Percentiles rank a stretch among this genome's conserved stretches.
These are phyloP conservation scores for Eclectus roratus DNA, from an alignment of 2,113 vertebrate genomes.

Conservation along the genomic window DNA sequence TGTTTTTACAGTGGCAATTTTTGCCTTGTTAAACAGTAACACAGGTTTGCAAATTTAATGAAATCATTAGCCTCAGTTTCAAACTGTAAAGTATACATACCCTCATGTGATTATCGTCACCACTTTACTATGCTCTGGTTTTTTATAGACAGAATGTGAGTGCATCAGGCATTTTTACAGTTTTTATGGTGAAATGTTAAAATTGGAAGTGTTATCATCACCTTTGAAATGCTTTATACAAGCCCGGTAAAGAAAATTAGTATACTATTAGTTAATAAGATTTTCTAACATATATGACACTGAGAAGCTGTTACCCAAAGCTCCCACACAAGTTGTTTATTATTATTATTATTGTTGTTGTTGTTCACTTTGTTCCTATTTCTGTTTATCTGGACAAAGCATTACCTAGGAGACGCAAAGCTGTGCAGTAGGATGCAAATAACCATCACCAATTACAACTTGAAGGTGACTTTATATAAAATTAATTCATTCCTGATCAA, in stretches of 20 bases:
- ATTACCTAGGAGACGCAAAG: not conserved
- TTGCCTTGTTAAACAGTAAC: not conserved
- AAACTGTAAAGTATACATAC: not conserved
- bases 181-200: not conserved
- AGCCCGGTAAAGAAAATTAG: not conserved
- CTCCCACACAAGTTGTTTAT: not conserved
- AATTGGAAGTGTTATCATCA: fast-evolving
- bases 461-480: not conserved
- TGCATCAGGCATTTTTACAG: not conserved
- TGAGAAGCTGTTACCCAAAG: not conserved
- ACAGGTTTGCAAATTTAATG: not conserved
- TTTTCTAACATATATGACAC: not conserved
- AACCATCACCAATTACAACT: not conserved
- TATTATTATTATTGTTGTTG: fast-evolving
- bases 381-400: not conserved
- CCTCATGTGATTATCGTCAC: not conserved
- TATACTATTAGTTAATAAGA: not conserved
- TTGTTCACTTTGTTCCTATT: not conserved
- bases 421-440: not conserved
- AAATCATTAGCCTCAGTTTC: not conserved
- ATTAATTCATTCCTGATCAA: not conserved
- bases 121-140: not conserved
- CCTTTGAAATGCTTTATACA: not conserved
- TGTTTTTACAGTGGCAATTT: not conserved
- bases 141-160: not conserved